A percentile compares a stretch with the other conserved stretches of the same genome.
phyloP scores from a whole-genome alignment of 1,140 invertebrate genomes.

The roundworm (Caenorhabditis elegans) region WBcel235 BX284605.5:150001-150500 shows the following conservation, averaged over 20 bases:
- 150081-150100: too few relatives aligned
- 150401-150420: constrained; percentile 45
- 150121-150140: too few relatives aligned
- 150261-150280: constrained; percentile 83
- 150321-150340: constrained; percentile 80
- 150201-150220: constrained; percentile 51
- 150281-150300: constrained; percentile 79
- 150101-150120: too few relatives aligned
- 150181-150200: neutral
- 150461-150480: constrained; percentile 49
- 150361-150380: constrained; percentile 47
- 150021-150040: too few relatives aligned
- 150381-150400: constrained; percentile 50
- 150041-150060: too few relatives aligned
- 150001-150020: too few relatives aligned
- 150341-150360: constrained; percentile 70
- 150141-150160: too few relatives aligned
- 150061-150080: too few relatives aligned
- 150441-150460: constrained; percentile 50
- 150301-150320: constrained; percentile 80
- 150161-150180: neutral
- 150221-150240: constrained; percentile 84
- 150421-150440: neutral
- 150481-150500: constrained; percentile 52
- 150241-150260: constrained; percentile 85